phyloP scores from a whole-genome alignment of 2,113 vertebrate species.

The Tauraco erythrolophus region DNA sequence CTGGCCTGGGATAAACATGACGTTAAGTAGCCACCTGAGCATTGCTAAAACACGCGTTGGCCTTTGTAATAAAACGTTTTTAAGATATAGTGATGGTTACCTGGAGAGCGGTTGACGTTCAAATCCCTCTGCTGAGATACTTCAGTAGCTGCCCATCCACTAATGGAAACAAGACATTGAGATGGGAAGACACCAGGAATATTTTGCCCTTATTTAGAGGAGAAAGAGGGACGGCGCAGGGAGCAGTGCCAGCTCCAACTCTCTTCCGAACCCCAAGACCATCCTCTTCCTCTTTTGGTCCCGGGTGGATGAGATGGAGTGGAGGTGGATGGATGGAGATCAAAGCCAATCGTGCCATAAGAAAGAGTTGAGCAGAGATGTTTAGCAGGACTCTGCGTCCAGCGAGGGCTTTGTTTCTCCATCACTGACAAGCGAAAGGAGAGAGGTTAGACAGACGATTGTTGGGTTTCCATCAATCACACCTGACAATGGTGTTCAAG shows the following conservation, averaged over 20 bases:
- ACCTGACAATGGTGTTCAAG: neutral
- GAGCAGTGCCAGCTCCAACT: neutral
- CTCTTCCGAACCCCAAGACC: neutral
- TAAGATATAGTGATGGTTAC: conserved; percentile 70
- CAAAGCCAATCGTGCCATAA: neutral
- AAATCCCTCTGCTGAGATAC: conserved; percentile 58
- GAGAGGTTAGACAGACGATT: neutral
- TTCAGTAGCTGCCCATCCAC: conserved; percentile 65
- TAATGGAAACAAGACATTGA: neutral
- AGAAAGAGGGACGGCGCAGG: neutral
- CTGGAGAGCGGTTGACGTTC: conserved; percentile 59
- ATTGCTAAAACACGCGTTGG: conserved; percentile 47
- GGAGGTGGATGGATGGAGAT: neutral
- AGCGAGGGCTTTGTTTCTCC: neutral
- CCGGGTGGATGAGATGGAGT: neutral
- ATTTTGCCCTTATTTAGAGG: neutral
- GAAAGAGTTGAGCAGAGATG: neutral
- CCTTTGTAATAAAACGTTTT: conserved; percentile 72
- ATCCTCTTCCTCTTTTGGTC: neutral
- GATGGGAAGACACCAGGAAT: neutral
- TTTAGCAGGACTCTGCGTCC: neutral
- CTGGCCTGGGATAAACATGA: conserved; percentile 43
- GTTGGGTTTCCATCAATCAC: neutral
- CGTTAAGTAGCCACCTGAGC: conserved; percentile 74
- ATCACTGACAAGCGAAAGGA: neutral